Base-by-base conservation (phyloP, 2,797 vertebrate genomes). In the Sternotherus odoratus region DNA sequence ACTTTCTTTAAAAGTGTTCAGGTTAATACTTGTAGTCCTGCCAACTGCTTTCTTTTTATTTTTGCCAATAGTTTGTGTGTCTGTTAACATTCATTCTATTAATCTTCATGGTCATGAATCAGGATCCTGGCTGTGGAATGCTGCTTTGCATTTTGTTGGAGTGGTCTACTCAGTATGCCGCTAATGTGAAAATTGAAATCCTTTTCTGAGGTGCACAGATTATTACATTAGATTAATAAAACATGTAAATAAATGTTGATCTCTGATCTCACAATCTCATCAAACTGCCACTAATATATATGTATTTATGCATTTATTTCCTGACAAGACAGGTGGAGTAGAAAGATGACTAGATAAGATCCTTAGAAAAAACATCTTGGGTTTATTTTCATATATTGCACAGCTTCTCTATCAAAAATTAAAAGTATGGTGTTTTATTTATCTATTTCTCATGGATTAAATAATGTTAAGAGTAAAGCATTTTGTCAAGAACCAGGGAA, bases 131-230 rank as follows among this genome's bases (percentile, higher is more conserved):
- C 88, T 96, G 91, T 97, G 92, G 97, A 96, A 97, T 96, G 86
- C 82, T 94, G 69, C 96, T 97, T 97, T 97, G 97, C 97, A 98
- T 97, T 97, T 97, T 95, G 95, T 94, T 95, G 78, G 87, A 94
- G 91, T 95, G 82, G 79, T 83, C 86, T 95, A 89, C 90, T 95
- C 97, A 98, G 97, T 98, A 96, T 97, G 97, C 97, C 97, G 96
- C 88, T 86, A 91, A 77, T 97, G 94, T 95, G 96, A 96, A 98
- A 97, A 97, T 97, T 97, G 16, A 97, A 97, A 97, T 96, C 94
- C 96, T 95, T 28, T 97, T 96, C 43, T 94, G 75, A 56, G 87
- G 46, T 81, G 82, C 36, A 79, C n/a, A 26, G 94, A 13, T 90
- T 53, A 89, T 92, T 89, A 79, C 9, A 74, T 84, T 94, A 91